Evolutionary conservation across 2,797 vertebrate genomes (phyloP), one percentile per base, ranked within the genome.

Genomic region (Enoplosus armatus): DNA sequence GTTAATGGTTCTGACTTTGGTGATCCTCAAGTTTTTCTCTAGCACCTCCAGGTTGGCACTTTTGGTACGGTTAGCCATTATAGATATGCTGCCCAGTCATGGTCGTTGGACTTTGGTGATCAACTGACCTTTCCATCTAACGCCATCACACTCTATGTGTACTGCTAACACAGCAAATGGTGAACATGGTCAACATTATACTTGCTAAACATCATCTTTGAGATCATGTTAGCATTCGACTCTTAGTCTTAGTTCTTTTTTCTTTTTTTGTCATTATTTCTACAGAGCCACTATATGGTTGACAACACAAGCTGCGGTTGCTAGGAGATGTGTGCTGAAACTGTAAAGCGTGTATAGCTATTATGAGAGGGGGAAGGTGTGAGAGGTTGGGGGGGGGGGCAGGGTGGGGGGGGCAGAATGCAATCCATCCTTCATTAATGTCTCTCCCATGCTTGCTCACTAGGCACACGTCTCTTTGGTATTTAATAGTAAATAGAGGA

Each of bases 401-500:
- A n/a, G n/a, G n/a, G n/a, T n/a, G n/a, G n/a, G n/a, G n/a, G n/a
- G 31, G 43, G n/a, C 60, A 55, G 66, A 80, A 75, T 56, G 55
- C 59, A 86, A 84, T 71, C 72, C 66, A 75, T 85, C 79, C 68
- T 87, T 93, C 82, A 91, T 90, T 93, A 90, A 83, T 55, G 80
- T 82, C 60, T 87, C 73, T 75, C 61, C 75, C 58, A 63, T 66
- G 74, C 86, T 85, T 60, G 18, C 61, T 74, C 63, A 65, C 76
- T 35, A 79, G 77, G 79, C 33, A 59, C 82, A 65, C 31, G 77
- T 82, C 87, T 92, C 89, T 77, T 74, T 91, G 92, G 89, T 86
- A 87, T 94, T 94, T 93, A 90, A 89, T 84, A 82, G 93, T 94
- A 95, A 95, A 95, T 90, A 94, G 88, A 80, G 65, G 48, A 59